Evolutionary conservation across 53 echinoderm and acorn worm genomes (phyloP).

Genomic region (Temnopleurus reevesii): DNA sequence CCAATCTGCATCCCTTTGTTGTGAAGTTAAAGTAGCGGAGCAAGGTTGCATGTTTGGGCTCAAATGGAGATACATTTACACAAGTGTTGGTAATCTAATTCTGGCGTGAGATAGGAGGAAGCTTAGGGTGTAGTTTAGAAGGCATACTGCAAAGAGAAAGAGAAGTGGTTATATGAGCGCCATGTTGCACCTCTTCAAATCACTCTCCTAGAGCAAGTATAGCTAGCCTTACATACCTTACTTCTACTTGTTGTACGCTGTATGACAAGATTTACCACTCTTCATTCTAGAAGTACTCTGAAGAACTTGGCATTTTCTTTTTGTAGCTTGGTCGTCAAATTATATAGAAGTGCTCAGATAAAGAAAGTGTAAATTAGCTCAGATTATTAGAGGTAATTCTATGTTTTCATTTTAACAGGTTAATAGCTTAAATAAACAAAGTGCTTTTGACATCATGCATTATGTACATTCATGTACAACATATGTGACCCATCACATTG

Average conservation of each 20-base stretch:
- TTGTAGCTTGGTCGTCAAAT: neutral
- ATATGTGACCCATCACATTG: too few relatives aligned
- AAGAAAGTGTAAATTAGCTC: too few relatives aligned
- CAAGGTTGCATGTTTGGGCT: slow-evolving; percentile 39
- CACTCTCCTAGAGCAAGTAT: neutral
- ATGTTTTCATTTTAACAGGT: too few relatives aligned
- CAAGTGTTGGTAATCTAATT: slow-evolving; percentile 60
- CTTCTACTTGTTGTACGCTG: neutral
- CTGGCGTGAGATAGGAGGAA: neutral
- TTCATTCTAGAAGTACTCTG: slow-evolving; percentile 9
- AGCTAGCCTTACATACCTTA: slow-evolving; percentile 22
- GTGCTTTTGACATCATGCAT: too few relatives aligned
- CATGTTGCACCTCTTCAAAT: slow-evolving; percentile 34
- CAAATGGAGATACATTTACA: slow-evolving; percentile 56
- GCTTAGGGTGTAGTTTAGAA: slow-evolving; percentile 12
- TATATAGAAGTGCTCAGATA: too few relatives aligned
- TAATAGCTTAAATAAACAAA: too few relatives aligned
- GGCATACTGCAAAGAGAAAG: neutral
- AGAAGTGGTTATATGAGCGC: slow-evolving; percentile 38
- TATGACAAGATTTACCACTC: neutral
- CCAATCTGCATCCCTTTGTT: slow-evolving; percentile 27
- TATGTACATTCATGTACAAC: too few relatives aligned
- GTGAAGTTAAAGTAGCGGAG: slow-evolving; percentile 4
- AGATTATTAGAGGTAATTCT: too few relatives aligned
- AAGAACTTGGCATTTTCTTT: neutral